phyloP scores from a whole-genome alignment of 2,797 vertebrate species.

The Sitta carolinensis region DNA sequence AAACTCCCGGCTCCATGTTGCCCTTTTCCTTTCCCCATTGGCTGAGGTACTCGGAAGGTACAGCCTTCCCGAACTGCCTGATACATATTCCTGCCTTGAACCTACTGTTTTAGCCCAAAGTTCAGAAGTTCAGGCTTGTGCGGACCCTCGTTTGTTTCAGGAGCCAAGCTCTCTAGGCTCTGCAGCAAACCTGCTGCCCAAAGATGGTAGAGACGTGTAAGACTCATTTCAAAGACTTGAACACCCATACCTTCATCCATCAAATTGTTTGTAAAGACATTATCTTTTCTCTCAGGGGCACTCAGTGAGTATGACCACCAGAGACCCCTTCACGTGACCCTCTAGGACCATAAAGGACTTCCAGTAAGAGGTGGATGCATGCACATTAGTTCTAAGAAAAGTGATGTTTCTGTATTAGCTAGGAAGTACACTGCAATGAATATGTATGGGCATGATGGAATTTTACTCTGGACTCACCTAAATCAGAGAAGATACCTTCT shows the following conservation, averaged over 20 bases:
- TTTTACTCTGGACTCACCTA: not conserved
- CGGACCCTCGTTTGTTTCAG: not conserved
- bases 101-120: not conserved
- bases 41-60: not conserved
- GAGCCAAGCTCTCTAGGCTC: not conserved
- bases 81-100: not conserved
- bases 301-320: not conserved
- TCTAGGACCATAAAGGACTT: not conserved
- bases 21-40: not conserved
- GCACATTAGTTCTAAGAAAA: not conserved
- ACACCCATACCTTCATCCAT: not conserved
- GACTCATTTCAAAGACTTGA: not conserved
- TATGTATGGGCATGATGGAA: not conserved
- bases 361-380: not conserved
- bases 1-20: accelerated
- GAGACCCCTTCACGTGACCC: not conserved
- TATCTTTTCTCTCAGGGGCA: not conserved
- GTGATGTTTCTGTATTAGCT: not conserved
- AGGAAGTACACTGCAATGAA: not conserved
- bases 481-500: not conserved
- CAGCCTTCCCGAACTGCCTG: not conserved
- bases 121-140: not conserved
- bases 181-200: not conserved
- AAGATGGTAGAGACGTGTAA: not conserved
- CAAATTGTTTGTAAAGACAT: not conserved